These are phyloP conservation scores for Ochropacha duplaris DNA, from an alignment of 2,888 invertebrate species.

Conservation along the genomic window DNA sequence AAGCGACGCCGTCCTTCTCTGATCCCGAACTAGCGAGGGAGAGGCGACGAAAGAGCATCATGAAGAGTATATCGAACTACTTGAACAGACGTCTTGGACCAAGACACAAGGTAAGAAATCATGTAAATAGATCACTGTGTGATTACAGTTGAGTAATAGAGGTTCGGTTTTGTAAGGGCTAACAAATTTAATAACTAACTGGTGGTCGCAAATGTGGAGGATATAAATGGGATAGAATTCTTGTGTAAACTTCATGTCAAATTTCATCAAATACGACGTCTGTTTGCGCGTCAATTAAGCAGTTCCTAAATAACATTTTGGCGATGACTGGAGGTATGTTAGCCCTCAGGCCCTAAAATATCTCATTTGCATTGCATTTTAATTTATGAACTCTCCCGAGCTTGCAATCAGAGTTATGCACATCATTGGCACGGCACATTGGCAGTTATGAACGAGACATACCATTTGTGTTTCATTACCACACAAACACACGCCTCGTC, in stretches of 20 bases:
- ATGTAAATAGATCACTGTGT: not conserved
- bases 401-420: not conserved
- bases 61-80: slow-evolving; percentile 92
- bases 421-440: not conserved
- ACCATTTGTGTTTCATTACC: not conserved
- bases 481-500: not conserved
- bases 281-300: not conserved
- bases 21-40: slow-evolving; percentile 82
- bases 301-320: not conserved
- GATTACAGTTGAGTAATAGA: not conserved
- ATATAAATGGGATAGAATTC: not conserved
- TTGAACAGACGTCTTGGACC: slow-evolving; percentile 88
- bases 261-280: not conserved
- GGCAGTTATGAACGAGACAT: not conserved
- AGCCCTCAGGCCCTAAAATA: not conserved
- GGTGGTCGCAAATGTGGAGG: not conserved
- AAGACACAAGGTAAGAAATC: slow-evolving; percentile 79
- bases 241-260: not conserved
- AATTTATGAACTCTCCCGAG: not conserved
- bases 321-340: not conserved
- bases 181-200: not conserved
- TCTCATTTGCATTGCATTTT: not conserved
- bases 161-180: slow-evolving; percentile 6
- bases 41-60: slow-evolving; percentile 90
- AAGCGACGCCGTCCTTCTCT: slow-evolving; percentile 77